Evolutionary conservation across 2,888 invertebrate genomes (phyloP).

Genomic region (Nomada fucata): DNA sequence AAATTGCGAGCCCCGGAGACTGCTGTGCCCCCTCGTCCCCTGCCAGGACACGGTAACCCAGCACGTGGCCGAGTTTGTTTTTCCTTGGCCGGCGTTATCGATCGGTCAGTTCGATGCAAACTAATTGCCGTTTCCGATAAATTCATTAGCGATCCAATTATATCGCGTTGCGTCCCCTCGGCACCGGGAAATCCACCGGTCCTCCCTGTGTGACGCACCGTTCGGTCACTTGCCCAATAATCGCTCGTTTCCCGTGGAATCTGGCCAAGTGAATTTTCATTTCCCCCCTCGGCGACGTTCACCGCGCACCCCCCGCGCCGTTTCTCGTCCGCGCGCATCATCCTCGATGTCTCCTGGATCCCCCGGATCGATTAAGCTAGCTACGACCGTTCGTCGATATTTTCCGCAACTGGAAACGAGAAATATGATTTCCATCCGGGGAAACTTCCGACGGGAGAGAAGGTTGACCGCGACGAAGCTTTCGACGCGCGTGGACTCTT

Average conservation of each 20-base stretch:
- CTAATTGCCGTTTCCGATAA: conserved; percentile 67
- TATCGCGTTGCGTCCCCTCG: conserved; percentile 36
- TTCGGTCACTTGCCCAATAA: conserved; percentile 64
- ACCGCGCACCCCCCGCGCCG: conserved; percentile 32
- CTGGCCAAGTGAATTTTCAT: conserved; percentile 71
- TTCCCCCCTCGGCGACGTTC: conserved; percentile 59
- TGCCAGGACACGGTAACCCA: neutral
- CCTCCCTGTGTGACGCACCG: conserved; percentile 26
- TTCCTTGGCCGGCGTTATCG: conserved; percentile 35
- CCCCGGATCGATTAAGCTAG: neutral
- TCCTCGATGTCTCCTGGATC: neutral
- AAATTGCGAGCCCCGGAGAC: neutral
- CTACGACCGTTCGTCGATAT: too few species aligned
- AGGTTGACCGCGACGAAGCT: too few species aligned
- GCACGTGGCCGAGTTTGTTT: conserved; percentile 42
- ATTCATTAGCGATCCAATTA: conserved; percentile 63
- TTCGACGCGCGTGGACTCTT: neutral
- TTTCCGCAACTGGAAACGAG: too few species aligned
- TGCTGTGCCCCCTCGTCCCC: neutral
- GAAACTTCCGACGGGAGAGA: too few species aligned
- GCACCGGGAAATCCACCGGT: conserved; percentile 39
- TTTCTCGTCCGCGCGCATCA: neutral
- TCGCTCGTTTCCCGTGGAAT: conserved; percentile 67
- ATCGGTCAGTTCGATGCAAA: conserved; percentile 56
- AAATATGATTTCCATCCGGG: too few species aligned